Evolutionary conservation across 2,797 vertebrate species (phyloP).

Genomic region (Darevskia mixta): DNA sequence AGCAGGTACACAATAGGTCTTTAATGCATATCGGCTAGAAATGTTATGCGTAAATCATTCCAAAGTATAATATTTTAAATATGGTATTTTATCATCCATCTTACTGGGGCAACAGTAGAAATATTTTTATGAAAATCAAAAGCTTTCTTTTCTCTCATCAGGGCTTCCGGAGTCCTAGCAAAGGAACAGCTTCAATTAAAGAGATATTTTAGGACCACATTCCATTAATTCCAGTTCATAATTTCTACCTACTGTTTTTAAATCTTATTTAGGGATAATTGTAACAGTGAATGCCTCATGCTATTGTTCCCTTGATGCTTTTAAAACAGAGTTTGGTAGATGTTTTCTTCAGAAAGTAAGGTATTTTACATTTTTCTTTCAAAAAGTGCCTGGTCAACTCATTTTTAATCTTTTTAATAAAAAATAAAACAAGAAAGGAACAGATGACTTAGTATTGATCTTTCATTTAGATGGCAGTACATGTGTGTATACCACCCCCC

Average conservation of each 20-base stretch:
- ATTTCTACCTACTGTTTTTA: slow-evolving; percentile 36
- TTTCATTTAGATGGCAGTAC: no score
- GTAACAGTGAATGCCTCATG: neutral
- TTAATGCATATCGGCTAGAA: neutral
- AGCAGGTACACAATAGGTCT: neutral
- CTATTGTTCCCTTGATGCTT: neutral
- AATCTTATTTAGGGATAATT: slow-evolving; percentile 37
- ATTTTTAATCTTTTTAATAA: neutral
- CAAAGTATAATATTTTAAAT: neutral
- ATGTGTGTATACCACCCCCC: no score
- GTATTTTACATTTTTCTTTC: neutral
- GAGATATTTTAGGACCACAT: slow-evolving; percentile 27
- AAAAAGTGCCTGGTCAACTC: neutral
- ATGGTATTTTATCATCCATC: neutral
- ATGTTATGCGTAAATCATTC: neutral
- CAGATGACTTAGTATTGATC: neutral
- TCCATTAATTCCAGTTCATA: slow-evolving; percentile 10
- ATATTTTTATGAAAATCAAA: slow-evolving; percentile 15
- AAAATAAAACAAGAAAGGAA: neutral
- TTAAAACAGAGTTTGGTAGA: neutral
- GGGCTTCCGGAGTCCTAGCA: neutral
- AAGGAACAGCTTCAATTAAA: slow-evolving; percentile 10
- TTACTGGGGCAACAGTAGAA: neutral
- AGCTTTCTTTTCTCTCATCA: neutral
- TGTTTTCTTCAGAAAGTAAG: slow-evolving; percentile 2